Percentiles rank a stretch among this genome's conserved stretches.
These are phyloP conservation scores for Darevskia nairensis DNA, from an alignment of 2,797 vertebrate species.

Conservation along the genomic window DNA sequence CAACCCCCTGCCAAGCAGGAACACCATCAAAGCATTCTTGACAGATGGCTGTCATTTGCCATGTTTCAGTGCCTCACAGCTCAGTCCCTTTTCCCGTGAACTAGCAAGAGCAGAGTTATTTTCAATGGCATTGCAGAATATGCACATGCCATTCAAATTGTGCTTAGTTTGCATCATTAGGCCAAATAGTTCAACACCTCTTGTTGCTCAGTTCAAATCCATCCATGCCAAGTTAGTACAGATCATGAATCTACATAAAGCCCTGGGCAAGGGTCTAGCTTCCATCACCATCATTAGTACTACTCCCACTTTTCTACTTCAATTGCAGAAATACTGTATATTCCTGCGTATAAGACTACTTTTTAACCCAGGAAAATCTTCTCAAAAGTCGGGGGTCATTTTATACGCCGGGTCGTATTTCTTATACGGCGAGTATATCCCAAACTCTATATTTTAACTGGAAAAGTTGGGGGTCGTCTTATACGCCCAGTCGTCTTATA, in stretches of 20 bases:
- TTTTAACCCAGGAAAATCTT: no score
- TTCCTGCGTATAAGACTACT: no score
- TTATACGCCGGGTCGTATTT: no score
- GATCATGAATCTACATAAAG: background rate
- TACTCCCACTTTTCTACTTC: background rate
- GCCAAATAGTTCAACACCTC: background rate
- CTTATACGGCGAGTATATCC: no score
- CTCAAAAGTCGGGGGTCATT: no score
- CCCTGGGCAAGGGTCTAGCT: background rate
- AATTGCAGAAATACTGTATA: background rate
- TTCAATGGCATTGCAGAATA: background rate
- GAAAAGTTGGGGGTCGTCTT: no score
- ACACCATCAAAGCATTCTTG: no score
- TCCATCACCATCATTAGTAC: background rate
- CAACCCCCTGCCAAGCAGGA: no score
- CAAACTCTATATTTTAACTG: no score
- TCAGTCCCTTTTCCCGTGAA: background rate
- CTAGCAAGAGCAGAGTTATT: background rate
- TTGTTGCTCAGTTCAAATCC: background rate
- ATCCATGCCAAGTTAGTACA: background rate
- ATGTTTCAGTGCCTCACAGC: background rate
- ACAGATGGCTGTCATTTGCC: background rate
- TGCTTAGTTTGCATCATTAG: background rate
- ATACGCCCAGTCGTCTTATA: no score
- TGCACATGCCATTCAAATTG: background rate